These are phyloP conservation scores for Orbicella faveolata DNA, from an alignment of 64 coral and sea anemone species.

Conservation along the genomic window DNA sequence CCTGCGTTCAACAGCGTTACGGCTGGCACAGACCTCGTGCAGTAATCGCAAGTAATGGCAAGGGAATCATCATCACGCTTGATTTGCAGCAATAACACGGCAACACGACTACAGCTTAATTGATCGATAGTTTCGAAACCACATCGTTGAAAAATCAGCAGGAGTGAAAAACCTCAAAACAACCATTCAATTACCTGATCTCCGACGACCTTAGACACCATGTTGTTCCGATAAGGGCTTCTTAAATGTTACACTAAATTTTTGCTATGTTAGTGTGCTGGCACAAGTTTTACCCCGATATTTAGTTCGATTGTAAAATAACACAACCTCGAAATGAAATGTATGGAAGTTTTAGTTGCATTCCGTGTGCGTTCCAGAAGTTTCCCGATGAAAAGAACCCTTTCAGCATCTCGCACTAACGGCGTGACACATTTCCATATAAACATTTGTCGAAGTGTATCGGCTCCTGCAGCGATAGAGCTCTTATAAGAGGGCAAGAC, in stretches of 20 bases:
- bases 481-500: not conserved
- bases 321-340: not conserved
- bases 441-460: not conserved
- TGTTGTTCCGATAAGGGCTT: not conserved
- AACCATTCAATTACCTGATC: not conserved
- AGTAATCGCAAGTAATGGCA: not conserved
- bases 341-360: not conserved
- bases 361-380: not conserved
- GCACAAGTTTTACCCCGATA: not conserved
- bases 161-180: not conserved
- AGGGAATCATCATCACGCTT: not conserved
- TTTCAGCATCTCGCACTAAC: too few species aligned
- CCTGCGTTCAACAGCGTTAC: too few species aligned
- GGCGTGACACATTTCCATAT: not conserved
- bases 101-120: not conserved
- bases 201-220: not conserved
- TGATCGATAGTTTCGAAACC: not conserved
- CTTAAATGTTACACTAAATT: slow-evolving; percentile 11
- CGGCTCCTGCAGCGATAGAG: not conserved
- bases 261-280: not conserved
- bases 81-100: not conserved
- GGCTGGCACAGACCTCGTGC: not conserved
- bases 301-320: not conserved
- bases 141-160: slow-evolving; percentile 26
- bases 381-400: too few species aligned